Evolutionary conservation across 2,888 invertebrate species (phyloP), one percentile per base, ranked within the genome.

Genomic region (Abrostola triplasia): DNA sequence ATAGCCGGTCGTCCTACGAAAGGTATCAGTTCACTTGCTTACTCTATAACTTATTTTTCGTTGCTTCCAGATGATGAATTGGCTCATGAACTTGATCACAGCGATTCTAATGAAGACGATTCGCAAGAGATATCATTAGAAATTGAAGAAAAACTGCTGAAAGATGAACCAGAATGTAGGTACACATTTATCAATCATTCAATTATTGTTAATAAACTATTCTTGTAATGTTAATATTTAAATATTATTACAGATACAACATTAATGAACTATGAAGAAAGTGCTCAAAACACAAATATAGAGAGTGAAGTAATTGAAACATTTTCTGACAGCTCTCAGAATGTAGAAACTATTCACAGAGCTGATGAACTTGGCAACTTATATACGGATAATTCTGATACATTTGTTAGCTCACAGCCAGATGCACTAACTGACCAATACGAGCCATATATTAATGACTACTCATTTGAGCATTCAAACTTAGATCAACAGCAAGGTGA

Each of bases 141-240:
- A 82, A 88, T 91, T 59, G 95, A 95, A 83, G 95, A 95, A 68
- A 94, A 92, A 64, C 78, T 95, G 36, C 80, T 95, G 2, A 95
- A 92, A 86, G 95, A 95, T 80, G 93, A 94, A 84, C 94, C 94
- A 41, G 93, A 94, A 86, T 94, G 94, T 94, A 82, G 80, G 85
- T 79, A 55, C 9, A 5, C 37, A 38, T 35, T 7, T 7, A 13
- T 8, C 0, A 24, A 10, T 0, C 48, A 13, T 7, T 38, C 4
- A 51, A n/a, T 11, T 5, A 36, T 35, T 0, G 1, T 9, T 35
- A 10, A 9, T 11, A 4, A 35, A 1, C 6, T 7, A 1, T 5
- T 11, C 6, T 48, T 24, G 8, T 13, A 1, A 13, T 13, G 12
- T 47, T 47, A 1, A 4, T 44, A 13, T 12, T 5, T 24, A 10